These are phyloP conservation scores for Paramormyrops hopkinsi DNA, from an alignment of 2,797 vertebrate genomes.

Conservation along the genomic window DNA sequence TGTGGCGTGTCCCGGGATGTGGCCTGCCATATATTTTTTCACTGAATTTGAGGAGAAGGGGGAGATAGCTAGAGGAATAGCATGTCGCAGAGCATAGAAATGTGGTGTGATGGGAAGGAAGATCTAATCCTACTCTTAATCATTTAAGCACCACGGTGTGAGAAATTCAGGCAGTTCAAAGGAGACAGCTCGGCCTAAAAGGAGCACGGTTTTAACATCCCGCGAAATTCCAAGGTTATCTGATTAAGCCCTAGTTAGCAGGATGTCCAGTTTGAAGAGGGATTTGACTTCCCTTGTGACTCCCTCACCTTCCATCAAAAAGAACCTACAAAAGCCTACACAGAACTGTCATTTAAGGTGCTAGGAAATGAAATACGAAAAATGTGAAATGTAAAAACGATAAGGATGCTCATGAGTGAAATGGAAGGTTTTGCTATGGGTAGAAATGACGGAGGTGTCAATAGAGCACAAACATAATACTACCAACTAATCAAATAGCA, in stretches of 20 bases:
- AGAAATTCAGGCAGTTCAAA: slow-evolving; percentile 16
- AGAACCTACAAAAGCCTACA: background rate
- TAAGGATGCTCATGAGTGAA: background rate
- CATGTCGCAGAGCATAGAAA: background rate
- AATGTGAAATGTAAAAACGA: background rate
- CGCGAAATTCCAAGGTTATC: slow-evolving; percentile 9
- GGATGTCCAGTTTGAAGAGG: slow-evolving; percentile 50
- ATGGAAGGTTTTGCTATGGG: background rate
- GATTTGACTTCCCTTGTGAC: slow-evolving; percentile 41
- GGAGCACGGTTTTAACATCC: slow-evolving; percentile 11
- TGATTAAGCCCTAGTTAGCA: slow-evolving; percentile 39
- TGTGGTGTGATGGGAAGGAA: background rate
- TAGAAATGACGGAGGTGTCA: background rate
- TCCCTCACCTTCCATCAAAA: slow-evolving; percentile 22
- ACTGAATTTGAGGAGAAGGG: background rate
- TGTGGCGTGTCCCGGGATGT: background rate
- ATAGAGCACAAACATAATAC: background rate
- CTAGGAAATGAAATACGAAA: background rate
- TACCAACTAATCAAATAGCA: background rate
- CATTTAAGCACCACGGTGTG: slow-evolving; percentile 16
- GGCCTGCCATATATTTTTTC: background rate
- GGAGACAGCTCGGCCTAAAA: slow-evolving; percentile 13
- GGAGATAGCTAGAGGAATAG: background rate
- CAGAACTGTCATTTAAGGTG: background rate
- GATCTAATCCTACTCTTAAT: slow-evolving; percentile 11